Conservation (phyloP, 2,113 vertebrate species). For the Desmodus rotundus region DNA sequence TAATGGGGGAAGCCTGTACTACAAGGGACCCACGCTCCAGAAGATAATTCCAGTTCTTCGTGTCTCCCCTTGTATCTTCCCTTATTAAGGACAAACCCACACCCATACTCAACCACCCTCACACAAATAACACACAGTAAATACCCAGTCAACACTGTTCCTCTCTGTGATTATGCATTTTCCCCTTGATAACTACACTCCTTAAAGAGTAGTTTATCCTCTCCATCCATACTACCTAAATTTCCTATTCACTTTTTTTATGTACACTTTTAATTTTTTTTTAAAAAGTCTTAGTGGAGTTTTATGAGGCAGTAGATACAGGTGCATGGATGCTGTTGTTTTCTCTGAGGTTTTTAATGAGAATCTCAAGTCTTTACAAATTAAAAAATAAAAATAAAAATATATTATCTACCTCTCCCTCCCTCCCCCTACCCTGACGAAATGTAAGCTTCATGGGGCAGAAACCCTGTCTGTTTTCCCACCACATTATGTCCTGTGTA, state of each 20-base stretch:
- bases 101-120: neutral
- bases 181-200: neutral
- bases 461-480: neutral
- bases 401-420: neutral
- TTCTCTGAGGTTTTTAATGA: neutral
- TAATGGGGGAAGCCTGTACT: too few species aligned
- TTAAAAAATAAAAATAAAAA: neutral
- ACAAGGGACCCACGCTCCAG: too few species aligned
- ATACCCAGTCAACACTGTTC: neutral
- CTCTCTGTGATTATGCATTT: neutral
- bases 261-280: neutral
- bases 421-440: neutral
- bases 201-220: constrained; percentile 8
- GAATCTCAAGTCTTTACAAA: neutral
- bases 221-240: neutral
- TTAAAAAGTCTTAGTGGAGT: neutral
- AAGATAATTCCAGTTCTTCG: too few species aligned
- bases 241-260: neutral
- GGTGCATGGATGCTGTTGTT: neutral
- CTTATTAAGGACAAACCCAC: neutral
- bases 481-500: neutral
- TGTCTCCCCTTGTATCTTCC: neutral
- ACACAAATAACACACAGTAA: neutral
- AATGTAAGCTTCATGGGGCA: neutral
- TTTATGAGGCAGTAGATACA: neutral